Evolutionary conservation across 2,113 vertebrate species (phyloP), one percentile per base, ranked within the genome.

Genomic region (Gallinago undulata): DNA sequence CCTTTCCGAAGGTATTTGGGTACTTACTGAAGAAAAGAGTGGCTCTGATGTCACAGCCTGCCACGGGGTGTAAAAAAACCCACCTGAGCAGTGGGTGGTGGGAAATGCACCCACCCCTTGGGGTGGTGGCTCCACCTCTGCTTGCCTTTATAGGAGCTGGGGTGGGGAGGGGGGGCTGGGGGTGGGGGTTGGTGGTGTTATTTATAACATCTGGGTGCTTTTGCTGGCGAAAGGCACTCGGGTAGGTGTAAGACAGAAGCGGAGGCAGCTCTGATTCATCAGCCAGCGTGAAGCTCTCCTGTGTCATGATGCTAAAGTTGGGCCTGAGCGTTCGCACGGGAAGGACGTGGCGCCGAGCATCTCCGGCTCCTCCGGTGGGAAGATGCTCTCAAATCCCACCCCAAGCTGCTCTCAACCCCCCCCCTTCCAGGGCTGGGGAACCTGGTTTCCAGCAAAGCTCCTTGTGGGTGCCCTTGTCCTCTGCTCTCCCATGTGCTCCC

Each of bases 201-300:
- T 96, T 91, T 82, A 19, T 87, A 95, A 69, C 87, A 73, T 7
- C 94, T 84, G 93, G 79, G 55, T 0, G 17, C 66, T 50, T 47
- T 21, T 23, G n/a, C 62, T 35, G 68, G 70, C 13, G 11, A 25
- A 25, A 72, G 35, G 39, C 50, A 0, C 55, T 6, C 39, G 1
- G 70, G 93, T 82, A 31, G 91, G 81, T 16, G 93, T 43, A 3
- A 79, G 91, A 2, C 78, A 95, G 89, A 62, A 85, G 66, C n/a
- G 64, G 81, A 73, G 90, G 93, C 82, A 43, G 95, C 87, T 93
- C 78, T 91, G 96, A 90, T 73, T 95, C 93, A 91, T 13, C 78
- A 5, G 37, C 2, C 4, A 22, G 41, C 1, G 43, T 15, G 55
- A 73, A 56, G 0, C 1, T 24, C 37, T 86, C 79, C 64, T 4